Conservation (phyloP, 2,888 invertebrate species). For the Hedya salicella region DNA sequence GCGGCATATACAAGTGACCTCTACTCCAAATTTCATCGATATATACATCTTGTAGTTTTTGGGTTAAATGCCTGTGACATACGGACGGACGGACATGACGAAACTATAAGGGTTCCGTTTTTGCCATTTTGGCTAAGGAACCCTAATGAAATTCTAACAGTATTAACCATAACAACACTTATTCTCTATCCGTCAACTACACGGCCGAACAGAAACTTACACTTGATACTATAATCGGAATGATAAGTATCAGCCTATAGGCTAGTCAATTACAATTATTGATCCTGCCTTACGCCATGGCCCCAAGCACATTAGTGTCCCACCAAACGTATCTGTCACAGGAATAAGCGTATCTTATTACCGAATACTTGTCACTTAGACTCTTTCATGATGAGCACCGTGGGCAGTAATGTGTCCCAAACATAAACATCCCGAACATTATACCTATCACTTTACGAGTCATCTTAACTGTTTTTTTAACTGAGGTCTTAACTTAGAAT, state of each 20-base stretch:
- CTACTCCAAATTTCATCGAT: too few species aligned
- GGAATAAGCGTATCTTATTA: neutral
- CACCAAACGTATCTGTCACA: neutral
- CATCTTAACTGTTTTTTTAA: constrained; percentile 28
- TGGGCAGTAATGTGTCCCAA: neutral
- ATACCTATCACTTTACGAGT: constrained; percentile 22
- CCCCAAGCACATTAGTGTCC: neutral
- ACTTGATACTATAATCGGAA: too few species aligned
- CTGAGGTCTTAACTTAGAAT: constrained; percentile 20
- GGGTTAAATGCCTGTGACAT: too few species aligned
- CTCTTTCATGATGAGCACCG: neutral
- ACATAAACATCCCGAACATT: constrained; percentile 23
- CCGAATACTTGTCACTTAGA: neutral
- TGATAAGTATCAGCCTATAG: neutral
- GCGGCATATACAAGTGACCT: too few species aligned
- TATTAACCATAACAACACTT: too few species aligned
- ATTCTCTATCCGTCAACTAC: too few species aligned
- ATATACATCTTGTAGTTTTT: too few species aligned
- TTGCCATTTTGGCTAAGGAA: too few species aligned
- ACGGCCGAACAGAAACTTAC: too few species aligned
- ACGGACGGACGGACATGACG: too few species aligned
- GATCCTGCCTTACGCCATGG: neutral
- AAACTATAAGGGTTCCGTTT: too few species aligned
- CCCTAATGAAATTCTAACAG: too few species aligned
- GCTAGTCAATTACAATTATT: neutral